Base-by-base conservation (phyloP, 2,113 vertebrate species). In the Microcebus griseorufus region DNA sequence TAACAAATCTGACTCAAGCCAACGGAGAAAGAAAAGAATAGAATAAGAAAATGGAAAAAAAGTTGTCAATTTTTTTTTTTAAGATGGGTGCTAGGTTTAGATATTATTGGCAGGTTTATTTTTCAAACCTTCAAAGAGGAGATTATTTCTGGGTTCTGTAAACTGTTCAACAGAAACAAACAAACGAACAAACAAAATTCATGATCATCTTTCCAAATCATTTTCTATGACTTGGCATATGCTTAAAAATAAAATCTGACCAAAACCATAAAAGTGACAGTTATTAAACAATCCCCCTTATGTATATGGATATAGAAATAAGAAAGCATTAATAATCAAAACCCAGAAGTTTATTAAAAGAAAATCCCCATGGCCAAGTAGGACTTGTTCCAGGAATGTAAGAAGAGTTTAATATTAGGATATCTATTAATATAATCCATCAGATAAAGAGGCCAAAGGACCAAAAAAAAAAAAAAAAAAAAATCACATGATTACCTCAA, bases 381-480 rank as follows among this genome's bases (percentile, higher is more conserved):
- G 73, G 88, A 95, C 39, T 32, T 70, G 92, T 95, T 95, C 93
- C 96, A 98, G 93, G 95, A 97, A 97, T 60, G 75, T 83, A 88
- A 86, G 79, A 78, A 85, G 45, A 65, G 60, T 94, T 96, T 96
- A 98, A 93, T 97, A 95, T 90, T 97, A 97, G 95, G 83, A 65
- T 92, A 95, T 92, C 96, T 98, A 97, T 96, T 96, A 98, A 96
- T 98, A 97, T 73, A 93, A 95, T 72, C 65, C 75, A 95, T 87
- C 87, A 84, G 80, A 97, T 94, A 90, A 96, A 90, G 84, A 92
- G 92, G 75, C 60, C 88, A 96, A 95, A 95, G 97, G 79, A 23
- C 58, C 42, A 23, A 86, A 62, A 92, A 92, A 53, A 25, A 87
- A 86, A 58, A 80, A 86, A 86, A 42, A 80, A 72, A 72, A 72